phyloP scores from a whole-genome alignment of 2,113 vertebrate species.

The Channa maculata region DNA sequence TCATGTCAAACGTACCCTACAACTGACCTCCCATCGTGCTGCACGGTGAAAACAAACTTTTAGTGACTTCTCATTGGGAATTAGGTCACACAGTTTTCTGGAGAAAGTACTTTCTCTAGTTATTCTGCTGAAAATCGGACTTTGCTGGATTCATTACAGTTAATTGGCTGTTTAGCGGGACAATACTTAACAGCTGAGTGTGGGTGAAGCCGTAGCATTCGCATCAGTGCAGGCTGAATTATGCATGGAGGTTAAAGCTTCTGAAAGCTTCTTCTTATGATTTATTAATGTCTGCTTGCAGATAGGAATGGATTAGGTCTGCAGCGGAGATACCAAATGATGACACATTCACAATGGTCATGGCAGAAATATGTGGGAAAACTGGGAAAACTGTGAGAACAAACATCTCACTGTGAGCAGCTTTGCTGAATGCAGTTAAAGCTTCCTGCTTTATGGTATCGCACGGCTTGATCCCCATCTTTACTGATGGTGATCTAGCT shows the following conservation, averaged over 20 bases:
- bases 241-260: constrained; percentile 72
- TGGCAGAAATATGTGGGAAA: constrained; percentile 9
- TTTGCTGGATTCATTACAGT: constrained; percentile 58
- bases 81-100: constrained; percentile 30
- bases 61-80: constrained; percentile 43
- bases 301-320: constrained; percentile 50
- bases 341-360: constrained; percentile 40
- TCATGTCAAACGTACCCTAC: background rate
- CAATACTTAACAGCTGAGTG: constrained; percentile 53
- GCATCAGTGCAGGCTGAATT: constrained; percentile 56
- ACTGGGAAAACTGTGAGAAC: background rate
- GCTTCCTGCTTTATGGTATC: constrained; percentile 1
- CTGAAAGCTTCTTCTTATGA: constrained; percentile 58
- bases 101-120: constrained; percentile 28
- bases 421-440: background rate
- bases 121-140: constrained; percentile 47
- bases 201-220: constrained; percentile 55
- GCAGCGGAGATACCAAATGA: constrained; percentile 33
- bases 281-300: constrained; percentile 70
- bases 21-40: constrained; percentile 19
- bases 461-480: constrained; percentile 4
- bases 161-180: constrained; percentile 71
- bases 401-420: background rate
- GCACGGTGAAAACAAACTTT: constrained; percentile 56
- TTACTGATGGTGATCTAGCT: background rate